These are phyloP conservation scores for Dermatemys mawii DNA, from an alignment of 2,113 vertebrate species.

Conservation along the genomic window DNA sequence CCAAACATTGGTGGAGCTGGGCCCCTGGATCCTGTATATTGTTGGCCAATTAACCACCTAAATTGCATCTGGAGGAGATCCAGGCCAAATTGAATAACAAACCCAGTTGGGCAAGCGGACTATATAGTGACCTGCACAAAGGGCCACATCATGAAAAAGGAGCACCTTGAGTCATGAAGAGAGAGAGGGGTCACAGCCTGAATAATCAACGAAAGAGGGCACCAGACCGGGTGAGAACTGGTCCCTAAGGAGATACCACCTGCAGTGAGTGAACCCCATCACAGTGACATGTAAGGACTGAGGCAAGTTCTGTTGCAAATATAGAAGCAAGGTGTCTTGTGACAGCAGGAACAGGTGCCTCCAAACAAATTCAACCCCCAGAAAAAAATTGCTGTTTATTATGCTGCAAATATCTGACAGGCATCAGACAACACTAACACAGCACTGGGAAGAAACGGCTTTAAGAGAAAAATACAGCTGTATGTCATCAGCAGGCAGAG, in stretches of 20 bases:
- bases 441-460: neutral
- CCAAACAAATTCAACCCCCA: conserved; percentile 27
- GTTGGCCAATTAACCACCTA: neutral
- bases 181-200: neutral
- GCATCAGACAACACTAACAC: conserved; percentile 13
- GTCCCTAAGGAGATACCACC: neutral
- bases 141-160: neutral
- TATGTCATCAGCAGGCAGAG: conserved; percentile 13
- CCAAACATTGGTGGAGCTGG: too few species aligned
- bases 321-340: conserved; percentile 26
- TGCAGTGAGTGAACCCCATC: neutral
- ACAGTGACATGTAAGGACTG: neutral
- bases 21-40: too few species aligned
- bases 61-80: neutral
- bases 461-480: conserved; percentile 24
- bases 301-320: conserved; percentile 1
- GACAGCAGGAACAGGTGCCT: conserved; percentile 42
- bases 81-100: neutral
- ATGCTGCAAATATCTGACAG: conserved; percentile 42
- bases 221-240: neutral
- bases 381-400: conserved; percentile 44
- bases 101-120: neutral
- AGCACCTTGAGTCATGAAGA: neutral
- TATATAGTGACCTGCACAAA: neutral
- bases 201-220: neutral